Percentiles rank a stretch among this genome's conserved stretches.
phyloP scores from a whole-genome alignment of 2,888 invertebrate species.

The Brenthis daphne region DNA sequence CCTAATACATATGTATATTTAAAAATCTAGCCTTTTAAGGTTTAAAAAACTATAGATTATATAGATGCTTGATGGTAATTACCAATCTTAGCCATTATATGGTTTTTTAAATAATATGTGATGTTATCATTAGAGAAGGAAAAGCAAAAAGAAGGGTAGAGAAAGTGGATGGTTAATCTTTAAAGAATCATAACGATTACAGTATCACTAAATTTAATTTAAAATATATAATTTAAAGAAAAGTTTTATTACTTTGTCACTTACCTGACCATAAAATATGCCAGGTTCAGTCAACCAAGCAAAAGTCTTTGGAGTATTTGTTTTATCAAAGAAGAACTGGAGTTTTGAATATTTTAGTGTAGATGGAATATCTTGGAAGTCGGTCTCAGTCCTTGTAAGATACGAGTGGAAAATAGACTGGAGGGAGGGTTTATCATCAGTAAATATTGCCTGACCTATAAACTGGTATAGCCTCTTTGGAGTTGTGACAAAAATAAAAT shows the following conservation, averaged over 20 bases:
- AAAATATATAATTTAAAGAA: no score
- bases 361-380: constrained; percentile 88
- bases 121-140: no score
- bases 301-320: constrained; percentile 88
- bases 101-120: no score
- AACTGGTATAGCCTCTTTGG: constrained; percentile 94
- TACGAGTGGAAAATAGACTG: constrained; percentile 91
- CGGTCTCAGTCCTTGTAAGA: constrained; percentile 86
- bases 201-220: no score
- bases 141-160: no score
- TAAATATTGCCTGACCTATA: constrained; percentile 86
- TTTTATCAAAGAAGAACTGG: constrained; percentile 87
- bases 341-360: constrained; percentile 89
- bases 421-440: constrained; percentile 90
- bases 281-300: constrained; percentile 95
- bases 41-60: no score
- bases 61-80: no score
- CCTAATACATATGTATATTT: no score
- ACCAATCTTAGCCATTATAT: no score
- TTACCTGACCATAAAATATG: constrained; percentile 89
- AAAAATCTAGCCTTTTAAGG: no score
- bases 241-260: constrained; percentile 18
- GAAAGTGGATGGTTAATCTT: no score
- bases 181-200: no score
- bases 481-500: constrained; percentile 92